phyloP scores from a whole-genome alignment of 1,140 invertebrate genomes.

The Coelopa frigida region DNA sequence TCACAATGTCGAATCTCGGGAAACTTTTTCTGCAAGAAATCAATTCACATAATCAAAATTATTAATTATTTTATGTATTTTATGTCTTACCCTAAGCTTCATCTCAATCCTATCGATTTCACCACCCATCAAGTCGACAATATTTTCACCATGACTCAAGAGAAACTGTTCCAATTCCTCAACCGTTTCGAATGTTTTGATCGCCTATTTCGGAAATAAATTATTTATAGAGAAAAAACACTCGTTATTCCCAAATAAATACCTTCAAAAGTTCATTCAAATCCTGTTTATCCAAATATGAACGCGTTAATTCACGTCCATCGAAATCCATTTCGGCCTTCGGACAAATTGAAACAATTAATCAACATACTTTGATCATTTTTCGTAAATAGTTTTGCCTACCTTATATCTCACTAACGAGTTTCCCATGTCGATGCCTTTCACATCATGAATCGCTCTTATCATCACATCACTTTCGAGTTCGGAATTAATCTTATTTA shows the following conservation, averaged over 20 bases:
- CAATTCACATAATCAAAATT: background rate
- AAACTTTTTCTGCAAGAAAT: constrained; percentile 75
- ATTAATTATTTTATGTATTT: background rate
- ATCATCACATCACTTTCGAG: constrained; percentile 95
- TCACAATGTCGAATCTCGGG: constrained; percentile 92
- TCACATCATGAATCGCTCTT: constrained; percentile 94
- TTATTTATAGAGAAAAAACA: background rate
- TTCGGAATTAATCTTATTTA: constrained; percentile 83
- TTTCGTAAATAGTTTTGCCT: background rate
- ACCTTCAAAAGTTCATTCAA: constrained; percentile 75
- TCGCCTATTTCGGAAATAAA: constrained; percentile 57
- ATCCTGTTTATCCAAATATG: constrained; percentile 90
- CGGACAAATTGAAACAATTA: constrained; percentile 18
- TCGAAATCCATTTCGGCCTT: constrained; percentile 96
- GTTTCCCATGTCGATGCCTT: constrained; percentile 96
- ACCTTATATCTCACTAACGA: constrained; percentile 86
- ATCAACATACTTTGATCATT: background rate
- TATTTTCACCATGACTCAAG: constrained; percentile 93
- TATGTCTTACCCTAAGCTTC: constrained; percentile 71
- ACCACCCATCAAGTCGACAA: constrained; percentile 92
- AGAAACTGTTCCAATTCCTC: constrained; percentile 91
- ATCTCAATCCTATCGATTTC: constrained; percentile 97
- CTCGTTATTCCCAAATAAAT: too few relatives aligned
- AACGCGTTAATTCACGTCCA: constrained; percentile 84
- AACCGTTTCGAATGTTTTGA: constrained; percentile 72